Conservation (phyloP, 2,888 invertebrate genomes). For the Pecten maximus region DNA sequence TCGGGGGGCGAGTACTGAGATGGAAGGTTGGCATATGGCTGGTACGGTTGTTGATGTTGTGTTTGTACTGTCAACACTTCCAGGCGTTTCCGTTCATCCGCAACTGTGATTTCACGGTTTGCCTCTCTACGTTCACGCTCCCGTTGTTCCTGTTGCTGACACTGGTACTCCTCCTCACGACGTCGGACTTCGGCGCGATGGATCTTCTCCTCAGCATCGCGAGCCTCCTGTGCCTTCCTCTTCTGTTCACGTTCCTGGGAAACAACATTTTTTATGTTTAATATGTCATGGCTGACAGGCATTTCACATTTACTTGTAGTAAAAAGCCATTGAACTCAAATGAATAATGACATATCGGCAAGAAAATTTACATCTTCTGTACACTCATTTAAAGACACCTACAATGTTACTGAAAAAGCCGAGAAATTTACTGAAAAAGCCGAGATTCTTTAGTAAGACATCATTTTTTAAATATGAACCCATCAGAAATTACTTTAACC, state of each 20-base stretch:
- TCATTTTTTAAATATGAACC: too few species aligned
- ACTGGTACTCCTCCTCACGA: slow-evolving; percentile 78
- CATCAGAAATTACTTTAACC: too few species aligned
- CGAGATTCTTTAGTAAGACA: too few species aligned
- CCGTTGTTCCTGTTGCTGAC: slow-evolving; percentile 68
- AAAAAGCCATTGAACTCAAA: too few species aligned
- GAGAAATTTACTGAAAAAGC: too few species aligned
- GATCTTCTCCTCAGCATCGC: slow-evolving; percentile 83
- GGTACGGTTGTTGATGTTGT: slow-evolving; percentile 61
- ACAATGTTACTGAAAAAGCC: too few species aligned
- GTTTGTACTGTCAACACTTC: slow-evolving; percentile 63
- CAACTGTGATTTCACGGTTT: slow-evolving; percentile 71
- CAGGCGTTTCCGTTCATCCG: slow-evolving; percentile 70
- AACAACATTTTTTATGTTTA: neutral
- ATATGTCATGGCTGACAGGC: neutral
- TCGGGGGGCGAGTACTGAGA: slow-evolving; percentile 62
- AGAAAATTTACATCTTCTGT: too few species aligned
- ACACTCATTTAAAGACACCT: too few species aligned
- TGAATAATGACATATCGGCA: too few species aligned
- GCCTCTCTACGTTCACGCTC: slow-evolving; percentile 68
- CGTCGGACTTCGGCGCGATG: slow-evolving; percentile 83
- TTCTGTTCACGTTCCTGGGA: slow-evolving; percentile 76
- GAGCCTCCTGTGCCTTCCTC: slow-evolving; percentile 80
- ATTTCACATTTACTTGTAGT: neutral
- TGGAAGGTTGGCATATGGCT: slow-evolving; percentile 72